phyloP scores from a whole-genome alignment of 92 coral and sea anemone species.

The Heliopora coerulea region DNA sequence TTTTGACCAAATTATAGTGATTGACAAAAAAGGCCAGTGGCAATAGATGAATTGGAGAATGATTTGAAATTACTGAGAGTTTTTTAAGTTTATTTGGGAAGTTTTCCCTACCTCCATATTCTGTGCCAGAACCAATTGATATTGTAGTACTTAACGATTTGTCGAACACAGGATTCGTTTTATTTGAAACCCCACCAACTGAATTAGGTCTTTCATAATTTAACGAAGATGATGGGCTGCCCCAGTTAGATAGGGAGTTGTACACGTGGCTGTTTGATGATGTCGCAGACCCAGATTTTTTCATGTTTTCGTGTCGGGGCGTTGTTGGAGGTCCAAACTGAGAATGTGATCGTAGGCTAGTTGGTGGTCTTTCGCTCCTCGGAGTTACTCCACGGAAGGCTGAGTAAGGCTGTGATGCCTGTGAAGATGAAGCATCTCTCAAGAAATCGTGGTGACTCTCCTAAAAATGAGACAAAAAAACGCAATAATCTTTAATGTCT shows the following conservation, averaged over 20 bases:
- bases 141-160: slow-evolving; percentile 9
- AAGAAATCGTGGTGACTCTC: background rate
- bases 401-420: background rate
- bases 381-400: background rate
- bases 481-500: too few relatives aligned
- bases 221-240: background rate
- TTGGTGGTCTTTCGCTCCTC: background rate
- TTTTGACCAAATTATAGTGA: too few relatives aligned
- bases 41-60: too few relatives aligned
- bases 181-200: background rate
- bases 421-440: background rate
- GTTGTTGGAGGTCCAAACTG: background rate
- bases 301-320: background rate
- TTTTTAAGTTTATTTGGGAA: too few relatives aligned
- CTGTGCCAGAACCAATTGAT: background rate
- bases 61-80: too few relatives aligned
- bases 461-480: too few relatives aligned
- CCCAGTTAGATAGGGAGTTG: background rate
- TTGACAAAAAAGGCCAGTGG: too few relatives aligned
- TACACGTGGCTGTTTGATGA: background rate
- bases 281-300: background rate
- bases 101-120: slow-evolving; percentile 28
- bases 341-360: background rate
- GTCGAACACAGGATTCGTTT: slow-evolving; percentile 16
- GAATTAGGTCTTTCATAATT: background rate